Base-by-base conservation (phyloP, 2,797 vertebrate genomes). In the Clamator glandarius region DNA sequence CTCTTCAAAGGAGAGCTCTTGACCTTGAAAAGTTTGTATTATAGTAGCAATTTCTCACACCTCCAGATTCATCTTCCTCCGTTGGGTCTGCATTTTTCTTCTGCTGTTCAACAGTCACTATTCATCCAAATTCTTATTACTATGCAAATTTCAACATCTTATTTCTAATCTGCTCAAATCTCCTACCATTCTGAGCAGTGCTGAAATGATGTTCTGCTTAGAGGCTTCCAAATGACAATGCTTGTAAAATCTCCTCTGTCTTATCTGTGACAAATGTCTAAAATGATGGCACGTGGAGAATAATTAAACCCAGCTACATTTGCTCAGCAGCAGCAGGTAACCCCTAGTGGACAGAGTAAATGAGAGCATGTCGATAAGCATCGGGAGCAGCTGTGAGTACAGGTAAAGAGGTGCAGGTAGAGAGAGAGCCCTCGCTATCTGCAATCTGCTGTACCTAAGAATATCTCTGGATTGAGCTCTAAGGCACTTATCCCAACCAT, bases 61-160 rank as follows among this genome's bases (percentile, higher is more conserved):
- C 69, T 80, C 44, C 73, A 84, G 48, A 69, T 84, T 95, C 77
- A 77, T 86, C 87, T 88, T 84, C 66, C 68, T 87, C 80, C 8
- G 6, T 73, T 75, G 54, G 50, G 54, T 67, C 73, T 28, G 2
- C 54, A 28, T 59, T 79, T 87, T 73, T 72, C 76, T 25, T 59
- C 74, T 78, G 80, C 75, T 75, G 48, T 82, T 97, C 69, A 82
- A 90, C 61, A 58, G 77, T 51, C 15, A 1, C 83, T 93, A 72
- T 95, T 95, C 85, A 94, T 82, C 70, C 41, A 35, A 84, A 90
- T 84, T 91, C 93, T 92, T 85, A 96, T 97, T 97, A 92, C 93
- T 94, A 96, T 97, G 95, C 89, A 97, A 95, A 97, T 97, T 93
- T 95, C 92, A 84, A 93, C 93, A 95, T 90, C 91, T 81, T 87